Conservation (phyloP, 2,113 vertebrate species). For the Mugil cephalus region DNA sequence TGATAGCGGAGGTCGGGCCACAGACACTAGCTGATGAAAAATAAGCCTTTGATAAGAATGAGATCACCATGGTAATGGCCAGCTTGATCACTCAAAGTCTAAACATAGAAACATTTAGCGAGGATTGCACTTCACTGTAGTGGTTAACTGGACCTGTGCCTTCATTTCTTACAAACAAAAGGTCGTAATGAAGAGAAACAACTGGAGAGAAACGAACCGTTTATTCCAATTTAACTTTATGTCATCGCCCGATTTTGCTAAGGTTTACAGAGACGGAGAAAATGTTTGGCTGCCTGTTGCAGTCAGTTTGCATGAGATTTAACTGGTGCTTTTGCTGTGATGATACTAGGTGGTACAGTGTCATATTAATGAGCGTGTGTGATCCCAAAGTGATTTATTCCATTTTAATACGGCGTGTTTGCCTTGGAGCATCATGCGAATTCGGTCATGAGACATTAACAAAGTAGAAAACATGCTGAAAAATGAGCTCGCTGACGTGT, state of each 20-base stretch:
- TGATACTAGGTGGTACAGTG: constrained; percentile 55
- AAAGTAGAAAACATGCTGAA: constrained; percentile 79
- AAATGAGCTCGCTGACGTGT: constrained; percentile 75
- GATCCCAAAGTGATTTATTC: constrained; percentile 73
- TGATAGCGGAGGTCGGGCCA: constrained; percentile 46
- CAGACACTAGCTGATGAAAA: constrained; percentile 46
- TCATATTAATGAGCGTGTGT: constrained; percentile 39
- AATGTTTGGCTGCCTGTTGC: constrained; percentile 40
- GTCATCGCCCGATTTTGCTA: constrained; percentile 47
- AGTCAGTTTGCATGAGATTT: constrained; percentile 43
- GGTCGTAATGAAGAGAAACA: constrained; percentile 25
- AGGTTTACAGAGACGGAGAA: constrained; percentile 21
- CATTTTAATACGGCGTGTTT: constrained; percentile 75
- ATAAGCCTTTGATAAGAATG: constrained; percentile 58
- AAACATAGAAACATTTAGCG: constrained; percentile 44
- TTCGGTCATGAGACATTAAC: constrained; percentile 82
- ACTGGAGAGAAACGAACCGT: constrained; percentile 43
- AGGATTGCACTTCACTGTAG: constrained; percentile 50
- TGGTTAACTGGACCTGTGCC: constrained; percentile 25
- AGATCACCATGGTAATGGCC: constrained; percentile 75
- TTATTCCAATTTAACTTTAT: constrained; percentile 48
- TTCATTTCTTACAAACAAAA: constrained; percentile 33
- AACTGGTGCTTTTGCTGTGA: constrained; percentile 1
- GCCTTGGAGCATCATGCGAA: constrained; percentile 75
- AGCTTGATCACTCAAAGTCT: constrained; percentile 50